A percentile compares a stretch with the other conserved stretches of the same genome.
phyloP scores from a whole-genome alignment of 2,888 invertebrate genomes.

The Oxyscelio sp. region DNA sequence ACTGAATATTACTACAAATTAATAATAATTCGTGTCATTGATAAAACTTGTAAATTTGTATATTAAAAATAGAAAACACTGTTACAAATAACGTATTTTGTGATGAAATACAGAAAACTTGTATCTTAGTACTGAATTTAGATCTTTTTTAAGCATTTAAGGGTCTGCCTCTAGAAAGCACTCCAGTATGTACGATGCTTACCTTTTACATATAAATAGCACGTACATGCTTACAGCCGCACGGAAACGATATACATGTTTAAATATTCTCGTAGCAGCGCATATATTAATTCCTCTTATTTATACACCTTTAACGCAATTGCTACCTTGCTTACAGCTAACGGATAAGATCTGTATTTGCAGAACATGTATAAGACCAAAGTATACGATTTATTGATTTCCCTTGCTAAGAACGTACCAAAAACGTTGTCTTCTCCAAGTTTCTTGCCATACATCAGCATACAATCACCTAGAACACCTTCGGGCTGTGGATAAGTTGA shows the following conservation, averaged over 20 bases:
- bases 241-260: constrained; percentile 1
- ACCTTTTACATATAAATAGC: constrained; percentile 37
- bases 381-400: constrained; percentile 33
- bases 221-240: background rate
- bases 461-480: constrained; percentile 98
- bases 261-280: background rate
- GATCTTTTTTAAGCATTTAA: constrained; percentile 10
- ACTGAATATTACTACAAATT: too few species aligned
- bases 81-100: too few species aligned
- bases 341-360: constrained; percentile 1
- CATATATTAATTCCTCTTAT: background rate
- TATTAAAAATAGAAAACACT: too few species aligned
- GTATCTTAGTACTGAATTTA: background rate
- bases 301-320: background rate
- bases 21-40: too few species aligned
- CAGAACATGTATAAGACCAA: background rate
- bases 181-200: constrained; percentile 19
- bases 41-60: too few species aligned
- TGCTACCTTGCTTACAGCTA: background rate
- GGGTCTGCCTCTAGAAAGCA: constrained; percentile 5
- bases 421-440: constrained; percentile 98
- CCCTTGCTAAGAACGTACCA: constrained; percentile 90
- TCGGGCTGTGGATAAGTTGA: constrained; percentile 99
- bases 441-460: constrained; percentile 98
- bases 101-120: background rate